Conservation (phyloP, 2,113 vertebrate species). For the Candoia aspera region DNA sequence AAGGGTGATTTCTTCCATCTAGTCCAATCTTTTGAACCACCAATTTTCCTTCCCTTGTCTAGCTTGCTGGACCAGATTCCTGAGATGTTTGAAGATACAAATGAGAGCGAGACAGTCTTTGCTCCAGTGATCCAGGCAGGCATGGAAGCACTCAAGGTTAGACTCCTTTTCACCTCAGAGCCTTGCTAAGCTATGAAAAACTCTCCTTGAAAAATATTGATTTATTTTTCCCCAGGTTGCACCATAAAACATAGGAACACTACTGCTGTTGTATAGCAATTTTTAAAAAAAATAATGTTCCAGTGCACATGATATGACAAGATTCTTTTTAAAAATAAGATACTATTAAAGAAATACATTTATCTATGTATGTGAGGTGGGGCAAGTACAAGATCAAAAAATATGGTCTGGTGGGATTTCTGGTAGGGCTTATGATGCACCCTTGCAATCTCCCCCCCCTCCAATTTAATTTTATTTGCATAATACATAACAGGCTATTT, state of each 20-base stretch:
- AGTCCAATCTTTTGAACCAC: neutral
- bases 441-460: too few species aligned
- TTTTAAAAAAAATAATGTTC: too few species aligned
- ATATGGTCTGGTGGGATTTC: too few species aligned
- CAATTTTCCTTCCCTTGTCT: constrained; percentile 13
- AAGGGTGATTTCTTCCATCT: constrained; percentile 7
- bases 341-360: too few species aligned
- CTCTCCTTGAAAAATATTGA: neutral
- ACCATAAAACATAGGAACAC: neutral
- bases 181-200: constrained; percentile 25
- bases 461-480: too few species aligned
- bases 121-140: constrained; percentile 92
- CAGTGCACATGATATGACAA: neutral
- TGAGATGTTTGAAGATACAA: constrained; percentile 93
- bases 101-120: constrained; percentile 92
- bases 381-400: too few species aligned
- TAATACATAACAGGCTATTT: too few species aligned
- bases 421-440: too few species aligned
- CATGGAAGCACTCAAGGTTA: constrained; percentile 93
- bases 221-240: too few species aligned
- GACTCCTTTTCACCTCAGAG: constrained; percentile 42
- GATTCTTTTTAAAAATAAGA: neutral
- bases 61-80: constrained; percentile 97
- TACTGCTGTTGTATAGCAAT: accelerated
- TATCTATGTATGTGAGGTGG: too few species aligned